phyloP scores from a whole-genome alignment of 2,797 vertebrate genomes.

The Phoebastria nigripes region DNA sequence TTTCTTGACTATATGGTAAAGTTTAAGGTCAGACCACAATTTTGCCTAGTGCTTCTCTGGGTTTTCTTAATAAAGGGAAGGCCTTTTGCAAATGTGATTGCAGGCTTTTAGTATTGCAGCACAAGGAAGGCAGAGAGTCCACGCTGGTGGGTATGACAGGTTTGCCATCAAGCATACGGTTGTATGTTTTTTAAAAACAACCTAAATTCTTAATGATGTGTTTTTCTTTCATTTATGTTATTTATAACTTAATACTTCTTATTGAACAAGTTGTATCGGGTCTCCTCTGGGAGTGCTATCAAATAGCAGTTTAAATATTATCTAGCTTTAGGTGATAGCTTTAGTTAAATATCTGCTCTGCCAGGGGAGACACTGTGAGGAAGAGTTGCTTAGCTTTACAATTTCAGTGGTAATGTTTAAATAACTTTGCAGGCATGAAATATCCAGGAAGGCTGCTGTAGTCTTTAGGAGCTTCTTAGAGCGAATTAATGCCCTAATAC shows the following conservation, averaged over 20 bases:
- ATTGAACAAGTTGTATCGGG: slow-evolving; percentile 36
- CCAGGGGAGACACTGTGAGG: neutral
- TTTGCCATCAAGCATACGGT: neutral
- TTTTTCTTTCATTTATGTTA: neutral
- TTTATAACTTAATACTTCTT: neutral
- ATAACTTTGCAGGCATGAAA: neutral
- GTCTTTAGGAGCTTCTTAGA: neutral
- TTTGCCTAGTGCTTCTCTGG: neutral
- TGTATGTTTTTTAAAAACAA: neutral
- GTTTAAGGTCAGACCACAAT: neutral
- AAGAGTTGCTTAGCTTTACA: neutral
- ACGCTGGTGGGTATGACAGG: neutral
- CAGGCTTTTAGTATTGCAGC: neutral
- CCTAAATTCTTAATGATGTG: neutral
- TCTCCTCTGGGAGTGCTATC: slow-evolving; percentile 22
- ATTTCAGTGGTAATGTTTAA: neutral
- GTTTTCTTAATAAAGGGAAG: neutral
- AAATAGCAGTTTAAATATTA: slow-evolving; percentile 32
- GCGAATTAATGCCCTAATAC: neutral
- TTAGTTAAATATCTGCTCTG: slow-evolving; percentile 4
- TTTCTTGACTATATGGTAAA: neutral
- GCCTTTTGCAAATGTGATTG: neutral
- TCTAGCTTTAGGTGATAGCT: neutral
- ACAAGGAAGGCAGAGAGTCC: neutral
- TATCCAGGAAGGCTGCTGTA: neutral